These are phyloP conservation scores for Xestia xanthographa DNA, from an alignment of 2,888 invertebrate genomes.

Conservation along the genomic window DNA sequence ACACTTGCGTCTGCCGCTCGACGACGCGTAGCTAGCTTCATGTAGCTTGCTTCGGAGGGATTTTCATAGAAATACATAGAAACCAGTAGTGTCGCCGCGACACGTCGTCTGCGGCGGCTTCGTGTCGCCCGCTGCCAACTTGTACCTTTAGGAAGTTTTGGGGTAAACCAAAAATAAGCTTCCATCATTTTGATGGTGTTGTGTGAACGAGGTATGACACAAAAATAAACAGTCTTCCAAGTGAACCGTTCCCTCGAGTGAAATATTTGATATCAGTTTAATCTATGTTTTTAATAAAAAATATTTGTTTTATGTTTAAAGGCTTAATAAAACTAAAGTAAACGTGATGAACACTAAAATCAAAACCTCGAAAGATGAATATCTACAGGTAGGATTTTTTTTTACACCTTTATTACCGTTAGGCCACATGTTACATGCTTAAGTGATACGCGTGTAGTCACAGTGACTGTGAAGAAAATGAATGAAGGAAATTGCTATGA, in stretches of 20 bases:
- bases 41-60: too few species aligned
- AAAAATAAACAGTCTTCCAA: neutral
- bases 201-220: neutral
- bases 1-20: too few species aligned
- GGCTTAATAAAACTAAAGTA: neutral
- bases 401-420: neutral
- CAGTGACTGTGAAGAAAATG: neutral
- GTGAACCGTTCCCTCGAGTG: neutral
- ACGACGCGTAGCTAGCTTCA: too few species aligned
- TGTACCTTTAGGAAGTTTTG: neutral
- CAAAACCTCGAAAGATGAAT: slow-evolving; percentile 54
- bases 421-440: neutral
- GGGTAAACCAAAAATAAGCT: neutral
- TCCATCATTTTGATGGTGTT: neutral
- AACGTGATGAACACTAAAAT: neutral
- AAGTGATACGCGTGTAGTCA: too few species aligned
- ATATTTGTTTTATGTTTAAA: neutral
- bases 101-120: too few species aligned
- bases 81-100: too few species aligned
- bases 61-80: too few species aligned
- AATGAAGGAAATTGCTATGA: neutral
- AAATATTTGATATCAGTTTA: neutral
- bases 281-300: neutral
- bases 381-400: slow-evolving; percentile 57
- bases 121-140: too few species aligned